phyloP scores from a whole-genome alignment of 2,797 vertebrate species.

The Peromyscus melanophrys region DNA sequence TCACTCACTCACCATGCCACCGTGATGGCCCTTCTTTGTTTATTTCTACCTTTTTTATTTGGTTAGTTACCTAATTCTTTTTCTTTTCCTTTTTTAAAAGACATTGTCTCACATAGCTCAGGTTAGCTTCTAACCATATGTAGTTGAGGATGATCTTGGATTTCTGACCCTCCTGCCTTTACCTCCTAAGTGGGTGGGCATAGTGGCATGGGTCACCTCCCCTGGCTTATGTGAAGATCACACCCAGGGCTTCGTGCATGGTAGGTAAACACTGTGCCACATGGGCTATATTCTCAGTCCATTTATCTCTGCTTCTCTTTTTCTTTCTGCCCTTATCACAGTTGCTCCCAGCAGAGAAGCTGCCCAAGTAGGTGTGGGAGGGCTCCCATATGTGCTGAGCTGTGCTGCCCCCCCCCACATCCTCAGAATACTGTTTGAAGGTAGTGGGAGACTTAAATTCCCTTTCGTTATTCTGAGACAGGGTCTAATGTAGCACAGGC shows the following conservation, averaged over 20 bases:
- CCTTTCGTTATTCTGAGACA: neutral
- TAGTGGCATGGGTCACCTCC: neutral
- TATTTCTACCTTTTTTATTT: neutral
- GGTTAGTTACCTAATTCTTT: neutral
- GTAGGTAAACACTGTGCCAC: neutral
- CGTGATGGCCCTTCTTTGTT: neutral
- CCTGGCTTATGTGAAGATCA: neutral
- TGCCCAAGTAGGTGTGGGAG: rapidly evolving
- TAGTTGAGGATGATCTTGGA: neutral
- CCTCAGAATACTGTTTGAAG: neutral
- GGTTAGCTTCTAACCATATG: neutral
- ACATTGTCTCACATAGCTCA: neutral
- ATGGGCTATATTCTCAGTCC: no score
- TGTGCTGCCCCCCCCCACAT: neutral
- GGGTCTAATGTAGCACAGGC: neutral
- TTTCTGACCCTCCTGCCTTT: neutral
- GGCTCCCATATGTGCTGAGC: neutral
- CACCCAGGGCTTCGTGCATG: neutral
- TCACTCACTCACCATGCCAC: no score
- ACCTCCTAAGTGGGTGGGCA: neutral
- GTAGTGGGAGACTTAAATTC: neutral
- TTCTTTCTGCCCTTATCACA: neutral
- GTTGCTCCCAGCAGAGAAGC: neutral
- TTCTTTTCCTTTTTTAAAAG: neutral
- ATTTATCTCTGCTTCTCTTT: neutral